Evolutionary conservation across 2,888 invertebrate species (phyloP).

Genomic region (Galerucella pusilla): DNA sequence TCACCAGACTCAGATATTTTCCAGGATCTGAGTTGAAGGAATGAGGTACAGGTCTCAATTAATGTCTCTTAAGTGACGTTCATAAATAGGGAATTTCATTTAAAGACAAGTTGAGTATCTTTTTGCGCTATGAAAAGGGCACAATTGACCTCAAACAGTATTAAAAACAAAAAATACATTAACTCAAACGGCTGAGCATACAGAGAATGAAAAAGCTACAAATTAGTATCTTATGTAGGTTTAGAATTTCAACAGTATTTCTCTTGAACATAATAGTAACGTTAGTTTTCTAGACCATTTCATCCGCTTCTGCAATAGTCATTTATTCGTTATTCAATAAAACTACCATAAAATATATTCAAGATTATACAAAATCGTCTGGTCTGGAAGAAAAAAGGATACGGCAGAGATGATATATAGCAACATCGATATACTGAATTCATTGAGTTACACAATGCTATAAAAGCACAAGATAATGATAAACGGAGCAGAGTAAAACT

Average conservation of each 20-base stretch:
- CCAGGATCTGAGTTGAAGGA: no score
- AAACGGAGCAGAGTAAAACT: constrained; percentile 35
- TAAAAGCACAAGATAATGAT: constrained; percentile 41
- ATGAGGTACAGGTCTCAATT: no score
- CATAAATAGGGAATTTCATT: no score
- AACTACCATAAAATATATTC: neutral
- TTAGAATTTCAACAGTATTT: neutral
- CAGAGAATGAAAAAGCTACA: no score
- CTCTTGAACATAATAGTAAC: neutral
- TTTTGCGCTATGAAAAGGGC: no score
- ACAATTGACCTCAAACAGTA: no score
- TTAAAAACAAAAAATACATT: no score
- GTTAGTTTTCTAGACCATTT: neutral
- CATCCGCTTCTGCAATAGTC: neutral
- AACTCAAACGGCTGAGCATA: no score
- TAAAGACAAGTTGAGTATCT: no score
- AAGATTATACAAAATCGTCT: neutral
- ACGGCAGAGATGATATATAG: constrained; percentile 32
- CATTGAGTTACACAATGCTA: constrained; percentile 36
- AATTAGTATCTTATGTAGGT: neutral
- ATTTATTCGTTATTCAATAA: neutral
- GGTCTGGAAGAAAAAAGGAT: constrained; percentile 5
- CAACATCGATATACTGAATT: constrained; percentile 41
- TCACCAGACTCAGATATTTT: no score
- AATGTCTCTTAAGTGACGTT: no score